Evolutionary conservation across 2,888 invertebrate species (phyloP), one percentile per base, ranked within the genome.

Genomic region (Mamestra brassicae): DNA sequence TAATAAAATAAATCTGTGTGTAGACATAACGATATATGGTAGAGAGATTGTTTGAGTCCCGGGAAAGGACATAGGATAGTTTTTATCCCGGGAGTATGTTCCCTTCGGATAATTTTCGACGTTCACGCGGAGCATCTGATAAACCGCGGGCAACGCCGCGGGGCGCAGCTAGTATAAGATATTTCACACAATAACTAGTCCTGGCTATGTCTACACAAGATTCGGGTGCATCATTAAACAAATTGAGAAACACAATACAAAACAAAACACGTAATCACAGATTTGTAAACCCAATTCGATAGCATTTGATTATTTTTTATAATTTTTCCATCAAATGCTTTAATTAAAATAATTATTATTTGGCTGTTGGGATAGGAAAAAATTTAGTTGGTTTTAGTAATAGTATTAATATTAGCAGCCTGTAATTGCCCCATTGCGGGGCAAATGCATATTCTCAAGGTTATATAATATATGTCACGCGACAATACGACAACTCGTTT

Each of bases 181-280:
- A 55, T 76, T 70, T 65, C n/a, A 52, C 60, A 76, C n/a, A 64
- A 61, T 69, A 64, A 26, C 72, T 64, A n/a, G 26, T 58, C 10
- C 58, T 3, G 60, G 73, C 84, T 74, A 83, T 77, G 73, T 83
- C 82, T 76, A 77, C 73, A 80, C 69, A 83, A 76, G 68, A 76
- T 36, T 4, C 0, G 3, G 47, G 68, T 78, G 72, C 73, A 68
- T 62, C 3, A 34, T 62, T 72, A 74, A 83, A 85, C 73, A 68
- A 80, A 67, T 74, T 74, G 80, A 83, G 61, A 80, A 66, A 67
- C 57, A 83, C 61, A 73, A 65, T 52, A 34, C 50, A 57, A 79
- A 83, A 70, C 42, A 71, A 75, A 80, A 47, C 65, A 83, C 52
- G 52, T 74, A 87, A 88, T 89, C 89, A 89, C 89, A 89, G 89